Base-by-base conservation (phyloP, 2,113 vertebrate species). In the Lampris megalopsis region DNA sequence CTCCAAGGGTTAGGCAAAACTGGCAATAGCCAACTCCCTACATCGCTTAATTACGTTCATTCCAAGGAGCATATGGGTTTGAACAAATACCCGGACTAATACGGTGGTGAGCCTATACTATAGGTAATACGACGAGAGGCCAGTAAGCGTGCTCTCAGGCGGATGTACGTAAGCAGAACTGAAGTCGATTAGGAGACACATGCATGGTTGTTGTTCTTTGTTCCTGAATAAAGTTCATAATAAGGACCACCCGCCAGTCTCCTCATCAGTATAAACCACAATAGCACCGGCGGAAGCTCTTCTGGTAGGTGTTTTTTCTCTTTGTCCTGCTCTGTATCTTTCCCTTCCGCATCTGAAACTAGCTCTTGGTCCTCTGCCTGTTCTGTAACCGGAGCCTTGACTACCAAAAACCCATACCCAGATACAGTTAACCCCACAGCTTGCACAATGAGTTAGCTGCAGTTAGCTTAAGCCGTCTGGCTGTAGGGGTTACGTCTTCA, bases 41-140 rank as follows among this genome's bases (percentile, higher is more conserved):
- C 61, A 63, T 63, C 61, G 45, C 61, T 63, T 63, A 24, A 63
- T 24, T 5, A 63, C 13, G 9, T 47, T 45, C 61, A 63, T 63
- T 4, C 61, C 41, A 63, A 63, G 45, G 42, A 63, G 42, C 10
- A n/a, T n/a, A n/a, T n/a, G n/a, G n/a, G n/a, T n/a, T n/a, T n/a
- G n/a, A n/a, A n/a, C n/a, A n/a, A n/a, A n/a, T n/a, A n/a, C n/a
- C n/a, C n/a, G n/a, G n/a, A n/a, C n/a, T n/a, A n/a, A n/a, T n/a
- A n/a, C n/a, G n/a, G n/a, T n/a, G n/a, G n/a, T n/a, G n/a, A n/a
- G n/a, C n/a, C n/a, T n/a, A n/a, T n/a, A n/a, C n/a, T n/a, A n/a
- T n/a, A n/a, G n/a, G n/a, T n/a, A n/a, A n/a, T n/a, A n/a, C n/a
- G n/a, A n/a, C n/a, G n/a, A n/a, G n/a, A n/a, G n/a, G n/a, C n/a